Conservation (phyloP, 2,113 vertebrate species). For the Campylorhamphus procurvoides region DNA sequence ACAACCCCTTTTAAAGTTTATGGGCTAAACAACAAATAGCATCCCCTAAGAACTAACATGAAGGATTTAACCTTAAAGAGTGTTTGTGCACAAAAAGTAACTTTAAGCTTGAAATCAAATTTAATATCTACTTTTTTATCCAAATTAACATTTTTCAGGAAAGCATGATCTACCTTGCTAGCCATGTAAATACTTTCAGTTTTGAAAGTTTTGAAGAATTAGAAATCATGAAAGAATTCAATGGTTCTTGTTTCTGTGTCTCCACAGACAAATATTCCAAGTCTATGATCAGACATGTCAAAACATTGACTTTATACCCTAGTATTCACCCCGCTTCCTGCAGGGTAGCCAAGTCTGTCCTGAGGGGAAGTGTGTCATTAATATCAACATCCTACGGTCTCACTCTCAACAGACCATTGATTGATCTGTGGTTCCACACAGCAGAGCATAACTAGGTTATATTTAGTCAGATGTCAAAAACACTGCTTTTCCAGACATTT, state of each 20-base stretch:
- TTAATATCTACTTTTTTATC: neutral
- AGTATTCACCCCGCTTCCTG: constrained; percentile 47
- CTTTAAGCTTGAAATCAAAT: neutral
- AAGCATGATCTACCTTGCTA: neutral
- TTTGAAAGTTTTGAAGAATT: neutral
- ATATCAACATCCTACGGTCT: constrained; percentile 42
- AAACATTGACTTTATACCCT: constrained; percentile 43
- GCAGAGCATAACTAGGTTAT: neutral
- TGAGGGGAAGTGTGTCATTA: constrained; percentile 56
- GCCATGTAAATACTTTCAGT: neutral
- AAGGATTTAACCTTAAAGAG: neutral
- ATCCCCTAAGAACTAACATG: neutral
- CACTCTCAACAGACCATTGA: constrained; percentile 25
- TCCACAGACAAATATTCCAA: neutral
- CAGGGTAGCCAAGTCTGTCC: constrained; percentile 47
- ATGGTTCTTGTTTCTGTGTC: neutral
- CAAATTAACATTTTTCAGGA: neutral
- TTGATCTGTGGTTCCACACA: constrained; percentile 26
- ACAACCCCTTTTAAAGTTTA: neutral
- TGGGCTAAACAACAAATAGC: neutral
- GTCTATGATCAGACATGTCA: neutral
- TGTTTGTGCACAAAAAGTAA: neutral
- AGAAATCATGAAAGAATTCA: neutral
- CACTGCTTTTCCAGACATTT: neutral
- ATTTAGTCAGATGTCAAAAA: constrained; percentile 45